These are phyloP conservation scores for Tipula unca DNA, from an alignment of 2,888 invertebrate species.

Conservation along the genomic window DNA sequence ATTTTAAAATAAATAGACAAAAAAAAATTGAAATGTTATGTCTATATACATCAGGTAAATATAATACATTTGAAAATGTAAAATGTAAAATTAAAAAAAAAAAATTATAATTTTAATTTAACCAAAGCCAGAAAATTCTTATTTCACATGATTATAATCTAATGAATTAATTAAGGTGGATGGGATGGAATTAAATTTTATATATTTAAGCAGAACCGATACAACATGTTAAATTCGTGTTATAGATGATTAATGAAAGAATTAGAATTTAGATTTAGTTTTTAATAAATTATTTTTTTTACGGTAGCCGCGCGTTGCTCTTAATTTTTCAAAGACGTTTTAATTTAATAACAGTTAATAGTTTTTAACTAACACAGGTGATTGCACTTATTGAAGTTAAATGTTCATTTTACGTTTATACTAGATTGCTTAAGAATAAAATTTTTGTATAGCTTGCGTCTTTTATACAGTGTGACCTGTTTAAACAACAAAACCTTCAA, in stretches of 20 bases:
- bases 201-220: background rate
- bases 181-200: background rate
- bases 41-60: background rate
- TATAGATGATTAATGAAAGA: background rate
- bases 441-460: too few relatives aligned
- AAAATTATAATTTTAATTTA: too few relatives aligned
- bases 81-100: background rate
- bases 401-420: too few relatives aligned
- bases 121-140: background rate
- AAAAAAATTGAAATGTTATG: background rate
- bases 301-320: background rate
- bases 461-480: too few relatives aligned
- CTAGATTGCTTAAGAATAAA: too few relatives aligned
- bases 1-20: background rate
- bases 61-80: background rate
- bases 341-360: background rate
- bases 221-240: background rate
- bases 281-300: background rate
- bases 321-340: background rate
- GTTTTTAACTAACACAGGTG: background rate
- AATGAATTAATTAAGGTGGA: background rate
- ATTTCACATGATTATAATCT: background rate
- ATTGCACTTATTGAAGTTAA: too few relatives aligned
- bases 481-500: too few relatives aligned
- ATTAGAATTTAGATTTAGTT: background rate